Base-by-base conservation (phyloP, 1,140 invertebrate species). In the Ganaspis sp. region DNA sequence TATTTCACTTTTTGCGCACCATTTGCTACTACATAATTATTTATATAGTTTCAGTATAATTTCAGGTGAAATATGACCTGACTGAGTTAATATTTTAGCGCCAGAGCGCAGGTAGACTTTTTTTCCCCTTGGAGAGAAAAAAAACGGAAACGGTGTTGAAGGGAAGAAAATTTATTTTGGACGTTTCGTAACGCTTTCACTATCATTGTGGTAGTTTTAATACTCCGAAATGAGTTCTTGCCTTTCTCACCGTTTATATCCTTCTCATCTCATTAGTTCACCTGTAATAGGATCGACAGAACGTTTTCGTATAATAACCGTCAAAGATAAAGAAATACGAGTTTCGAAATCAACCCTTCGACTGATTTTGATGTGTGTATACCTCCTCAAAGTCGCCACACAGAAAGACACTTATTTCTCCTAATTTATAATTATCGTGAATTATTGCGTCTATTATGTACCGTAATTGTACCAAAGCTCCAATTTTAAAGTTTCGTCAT, bases 321-420 rank as follows among this genome's bases (percentile, higher is more conserved):
- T 26, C 54, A 23, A 29, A 64, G 58, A 5, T 64, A 29, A 64
- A 64, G 58, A 64, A 64, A 64, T 64, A 64, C 58, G 58, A 64
- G 58, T 34, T 64, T 64, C 58, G 15, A 64, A 29, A 64, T 29
- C 58, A 26, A 64, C 58, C 58, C 58, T 12, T 64, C 58, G 23
- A 17, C 54, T 26, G 23, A 58, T 64, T 64, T 64, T 26, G 58
- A 64, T 29, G 23, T 26, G 9, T n/a, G 17, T 15, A 58, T 9
- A 26, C 19, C 54, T 26, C 9, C 12, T n/a, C 4, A 40, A 40
- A 40, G 11, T n/a, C n/a, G n/a, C n/a, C n/a, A 40, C 1, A 40
- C 1, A 40, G 11, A 23, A 54, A 54, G 19, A 19, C 6, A 21
- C 19, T 19, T 54, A 23, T 58, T 58, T 23, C 2, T 15, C 12